Evolutionary conservation across 2,888 invertebrate species (phyloP), one percentile per base, ranked within the genome.

Genomic region (Catocala nupta): DNA sequence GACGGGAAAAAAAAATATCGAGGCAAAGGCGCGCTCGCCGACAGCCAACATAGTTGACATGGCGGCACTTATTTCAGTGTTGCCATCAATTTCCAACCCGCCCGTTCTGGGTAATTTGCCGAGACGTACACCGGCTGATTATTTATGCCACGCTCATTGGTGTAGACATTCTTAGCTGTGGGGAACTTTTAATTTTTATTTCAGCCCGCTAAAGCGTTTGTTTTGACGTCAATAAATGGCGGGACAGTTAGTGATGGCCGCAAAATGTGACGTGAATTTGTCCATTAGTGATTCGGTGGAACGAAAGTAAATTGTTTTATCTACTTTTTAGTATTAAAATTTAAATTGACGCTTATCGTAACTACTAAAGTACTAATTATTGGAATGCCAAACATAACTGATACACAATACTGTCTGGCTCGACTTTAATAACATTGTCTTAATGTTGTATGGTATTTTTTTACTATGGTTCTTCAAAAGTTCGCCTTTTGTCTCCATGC

Each of bases 51-150:
- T 77, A 82, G 85, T 85, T 85, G 84, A 85, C 86, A 85, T 77
- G 86, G 82, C 85, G 80, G 83, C 88, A 84, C 85, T 85, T 85
- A 86, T 85, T 86, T 82, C 84, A 82, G 83, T 84, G 85, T 83
- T 81, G 82, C 85, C 84, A 84, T 85, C 84, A 84, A 82, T 85
- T 83, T 75, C 73, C 74, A 78, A 82, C 82, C 86, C 89, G 85
- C 86, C 89, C 88, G 90, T 90, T 90, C 88, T 79, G 86, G 86
- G 89, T 91, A 91, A 91, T 91, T 91, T 90, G 90, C 86, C 83
- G 82, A 85, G 90, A 90, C 90, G 89, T 87, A 84, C 83, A 82
- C 80, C 80, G 78, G 77, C 87, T 87, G 86, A 88, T 89, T 91
- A 90, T 90, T 90, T 90, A 90, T 90, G 90, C 88, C 74, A 79